A percentile compares a stretch with the other conserved stretches of the same genome.
phyloP scores from a whole-genome alignment of 2,113 vertebrate genomes.

The Mus spicilegus region DNA sequence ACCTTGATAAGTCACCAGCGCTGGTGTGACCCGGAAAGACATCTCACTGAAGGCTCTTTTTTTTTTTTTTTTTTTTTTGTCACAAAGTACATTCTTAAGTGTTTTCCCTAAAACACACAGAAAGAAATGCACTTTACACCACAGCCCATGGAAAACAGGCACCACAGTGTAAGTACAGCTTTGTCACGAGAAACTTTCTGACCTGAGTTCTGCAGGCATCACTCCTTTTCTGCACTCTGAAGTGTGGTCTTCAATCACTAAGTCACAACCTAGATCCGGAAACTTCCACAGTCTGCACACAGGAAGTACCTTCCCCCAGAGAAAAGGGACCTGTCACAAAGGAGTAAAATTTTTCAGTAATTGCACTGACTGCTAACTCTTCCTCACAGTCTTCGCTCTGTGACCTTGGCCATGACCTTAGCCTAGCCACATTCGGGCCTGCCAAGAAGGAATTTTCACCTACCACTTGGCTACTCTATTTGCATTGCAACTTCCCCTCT shows the following conservation, averaged over 20 bases:
- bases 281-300: background rate
- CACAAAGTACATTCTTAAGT: background rate
- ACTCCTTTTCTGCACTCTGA: background rate
- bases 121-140: background rate
- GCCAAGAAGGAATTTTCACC: background rate
- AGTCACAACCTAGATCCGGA: background rate
- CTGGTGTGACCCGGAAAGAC: background rate
- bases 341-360: background rate
- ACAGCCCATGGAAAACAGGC: background rate
- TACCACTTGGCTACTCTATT: background rate
- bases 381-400: rapidly evolving
- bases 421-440: background rate
- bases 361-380: background rate
- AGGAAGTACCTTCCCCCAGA: background rate
- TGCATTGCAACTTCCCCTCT: background rate
- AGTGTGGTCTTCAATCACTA: background rate
- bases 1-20: background rate
- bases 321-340: background rate
- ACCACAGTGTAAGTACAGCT: background rate
- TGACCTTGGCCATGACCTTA: background rate
- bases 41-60: background rate
- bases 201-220: background rate
- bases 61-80: too few relatives aligned
- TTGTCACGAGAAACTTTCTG: background rate
- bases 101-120: background rate